phyloP scores from a whole-genome alignment of 1,140 invertebrate species.

The Drosophila ercepeae region DNA sequence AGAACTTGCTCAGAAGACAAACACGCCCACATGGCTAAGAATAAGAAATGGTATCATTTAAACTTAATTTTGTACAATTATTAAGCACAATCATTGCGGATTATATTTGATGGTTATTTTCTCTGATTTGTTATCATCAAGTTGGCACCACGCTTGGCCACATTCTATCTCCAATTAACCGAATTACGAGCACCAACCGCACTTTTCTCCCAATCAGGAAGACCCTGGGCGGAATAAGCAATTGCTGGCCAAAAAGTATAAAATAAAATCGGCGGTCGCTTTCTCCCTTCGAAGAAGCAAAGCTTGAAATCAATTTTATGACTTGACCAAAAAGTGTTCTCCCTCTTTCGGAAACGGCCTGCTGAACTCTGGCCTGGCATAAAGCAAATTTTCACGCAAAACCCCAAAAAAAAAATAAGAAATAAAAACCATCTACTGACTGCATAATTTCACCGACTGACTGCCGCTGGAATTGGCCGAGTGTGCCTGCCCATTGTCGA shows the following conservation, averaged over 20 bases:
- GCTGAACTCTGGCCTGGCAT: slow-evolving; percentile 74
- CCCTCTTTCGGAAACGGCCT: slow-evolving; percentile 10
- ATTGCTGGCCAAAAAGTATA: slow-evolving; percentile 3
- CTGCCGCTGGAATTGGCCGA: slow-evolving; percentile 43
- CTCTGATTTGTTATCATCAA: slow-evolving; percentile 32
- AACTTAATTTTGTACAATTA: background rate
- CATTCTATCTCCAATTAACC: slow-evolving; percentile 47
- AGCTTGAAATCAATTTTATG: slow-evolving; percentile 77
- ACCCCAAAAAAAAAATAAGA: slow-evolving; percentile 8
- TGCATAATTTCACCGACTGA: slow-evolving; percentile 76
- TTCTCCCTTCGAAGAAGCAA: slow-evolving; percentile 56
- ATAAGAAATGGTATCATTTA: background rate
- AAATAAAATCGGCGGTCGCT: slow-evolving; percentile 32
- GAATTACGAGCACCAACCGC: slow-evolving; percentile 7
- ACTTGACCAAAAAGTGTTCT: slow-evolving; percentile 53
- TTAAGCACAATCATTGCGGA: slow-evolving; percentile 12
- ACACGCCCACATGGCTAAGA: background rate
- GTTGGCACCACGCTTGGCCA: slow-evolving; percentile 23
- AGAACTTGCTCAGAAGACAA: background rate
- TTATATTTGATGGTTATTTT: slow-evolving; percentile 10
- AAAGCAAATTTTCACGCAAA: slow-evolving; percentile 67
- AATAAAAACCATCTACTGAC: slow-evolving; percentile 32
- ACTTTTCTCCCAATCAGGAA: slow-evolving; percentile 33
- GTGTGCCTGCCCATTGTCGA: slow-evolving; percentile 61
- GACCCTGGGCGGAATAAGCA: slow-evolving; percentile 10